Base-by-base conservation (phyloP, 2,797 vertebrate genomes). In the Gobionotothen gibberifrons region DNA sequence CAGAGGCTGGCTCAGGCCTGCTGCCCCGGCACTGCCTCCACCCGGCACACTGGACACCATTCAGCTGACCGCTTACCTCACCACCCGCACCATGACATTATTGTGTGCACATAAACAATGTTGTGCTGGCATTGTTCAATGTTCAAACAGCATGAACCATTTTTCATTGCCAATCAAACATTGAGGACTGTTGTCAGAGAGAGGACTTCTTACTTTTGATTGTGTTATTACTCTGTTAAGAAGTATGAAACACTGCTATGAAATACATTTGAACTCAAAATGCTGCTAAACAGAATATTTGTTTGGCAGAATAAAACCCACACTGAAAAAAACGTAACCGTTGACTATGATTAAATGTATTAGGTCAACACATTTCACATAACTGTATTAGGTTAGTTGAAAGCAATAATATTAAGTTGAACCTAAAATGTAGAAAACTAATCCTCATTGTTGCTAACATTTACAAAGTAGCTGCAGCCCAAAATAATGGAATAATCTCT, bases 21-120 rank as follows among this genome's bases (percentile, higher is more conserved):
- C 70, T 64, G 76, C 80, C 78, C 82, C 64, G 89, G 86, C 82
- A 87, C 89, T 85, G 82, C 85, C 92, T 82, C 89, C 84, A 59
- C 74, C 86, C 70, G 47, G 60, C 76, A 90, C 89, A 86, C 75
- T 69, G 77, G 92, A 91, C 81, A 14, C 89, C 85, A 92, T 95
- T 95, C 87, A 94, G 86, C 76, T 40, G 8, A 13, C 52, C 14
- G 70, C 74, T 91, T 82, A 91, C 87, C 83, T 89, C 89, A 93
- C 71, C 74, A 19, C 74, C 66, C 59, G 51, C 76, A 54, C 78
- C 44, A 39, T 49, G 71, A 52, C 71, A 22, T 29, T 59, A 71
- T 78, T 55, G 76, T 63, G 39, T 65, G 32, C 55, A 68, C 74
- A 79, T 32, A 39, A 16, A 58, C 47, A 36, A 36, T 36, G 32